Base-by-base conservation (phyloP, 2,113 vertebrate genomes). In the Brachyistius frenatus region DNA sequence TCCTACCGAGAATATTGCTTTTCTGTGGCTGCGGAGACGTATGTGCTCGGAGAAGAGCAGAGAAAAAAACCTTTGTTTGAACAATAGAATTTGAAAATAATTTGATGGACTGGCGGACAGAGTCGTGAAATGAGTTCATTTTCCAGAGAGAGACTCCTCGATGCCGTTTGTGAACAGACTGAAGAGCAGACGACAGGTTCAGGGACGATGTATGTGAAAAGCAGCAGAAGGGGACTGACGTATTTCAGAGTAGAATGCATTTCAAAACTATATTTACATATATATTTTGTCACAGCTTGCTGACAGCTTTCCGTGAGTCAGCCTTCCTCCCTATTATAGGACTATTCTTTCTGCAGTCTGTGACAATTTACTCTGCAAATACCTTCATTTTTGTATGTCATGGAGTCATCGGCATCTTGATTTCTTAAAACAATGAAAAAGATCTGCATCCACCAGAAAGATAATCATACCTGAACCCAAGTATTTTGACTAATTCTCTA, bases 1-100 rank as follows among this genome's bases (percentile, higher is more conserved):
- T 87, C 70, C 53, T 47, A 11, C 36, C 5, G n/a, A 87, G 65
- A 80, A 88, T 88, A 90, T 92, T 87, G 81, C 78, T 87, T 91
- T 87, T 89, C 49, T 67, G 32, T 13, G 9, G 62, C 50, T 31
- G 16, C 0, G 8, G 32, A 87, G 30, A 80, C 53, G 23, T 58
- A 52, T 50, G 69, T 11, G 35, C 61, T 77, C 16, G 16, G 67
- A 75, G 60, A 9, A 15, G 11, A 44, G 7, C 52, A 1, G 41
- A 13, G 7, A 5, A 47, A 70, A 55, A 60, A 11, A 54, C 78
- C 32, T 68, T 77, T 49, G 82, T 80, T 81, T 63, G 56, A 62
- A 84, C 57, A 86, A 79, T 57, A 53, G 49, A 75, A 87, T 76
- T 60, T 5, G 70, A 73, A 78, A 67, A 74, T 78, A 54, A 78